A percentile compares a stretch with the other conserved stretches of the same genome.
These are phyloP conservation scores for Drosophila tropicalis DNA, from an alignment of 1,140 invertebrate genomes.

Conservation along the genomic window DNA sequence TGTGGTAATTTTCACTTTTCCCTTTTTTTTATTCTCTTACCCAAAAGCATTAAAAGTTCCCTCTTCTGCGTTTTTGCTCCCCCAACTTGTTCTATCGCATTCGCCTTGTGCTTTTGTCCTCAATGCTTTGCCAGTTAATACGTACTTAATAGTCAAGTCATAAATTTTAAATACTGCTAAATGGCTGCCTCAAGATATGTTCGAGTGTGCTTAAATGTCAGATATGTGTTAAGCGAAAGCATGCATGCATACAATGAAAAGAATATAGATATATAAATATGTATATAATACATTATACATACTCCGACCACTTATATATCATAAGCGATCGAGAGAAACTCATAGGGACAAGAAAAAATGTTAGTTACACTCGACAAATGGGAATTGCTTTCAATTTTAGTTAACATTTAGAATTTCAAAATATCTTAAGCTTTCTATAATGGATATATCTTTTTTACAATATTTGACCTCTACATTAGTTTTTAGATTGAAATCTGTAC, in stretches of 20 bases:
- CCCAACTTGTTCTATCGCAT: constrained; percentile 19
- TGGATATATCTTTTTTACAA: too few species aligned
- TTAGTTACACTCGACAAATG: neutral
- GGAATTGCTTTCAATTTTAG: neutral
- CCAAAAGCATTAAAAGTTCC: neutral
- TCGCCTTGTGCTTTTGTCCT: constrained; percentile 34
- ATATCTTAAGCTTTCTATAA: too few species aligned
- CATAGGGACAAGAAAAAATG: constrained; percentile 2
- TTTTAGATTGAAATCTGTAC: too few species aligned
- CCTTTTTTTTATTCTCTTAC: neutral
- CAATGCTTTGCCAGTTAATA: constrained; percentile 57
- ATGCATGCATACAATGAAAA: constrained; percentile 53
- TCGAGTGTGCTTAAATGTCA: constrained; percentile 57
- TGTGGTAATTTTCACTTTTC: constrained; percentile 41
- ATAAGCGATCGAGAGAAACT: constrained; percentile 3
- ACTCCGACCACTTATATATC: neutral
- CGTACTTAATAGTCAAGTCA: constrained; percentile 80
- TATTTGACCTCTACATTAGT: too few species aligned
- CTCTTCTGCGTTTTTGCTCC: constrained; percentile 33
- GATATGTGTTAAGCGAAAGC: constrained; percentile 62
- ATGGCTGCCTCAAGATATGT: constrained; percentile 74
- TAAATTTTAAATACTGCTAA: constrained; percentile 82
- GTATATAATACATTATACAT: constrained; percentile 2
- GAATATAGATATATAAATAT: constrained; percentile 9
- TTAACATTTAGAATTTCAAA: neutral